Evolutionary conservation across 2,888 invertebrate species (phyloP).

Genomic region (Neoaliturus tenellus): DNA sequence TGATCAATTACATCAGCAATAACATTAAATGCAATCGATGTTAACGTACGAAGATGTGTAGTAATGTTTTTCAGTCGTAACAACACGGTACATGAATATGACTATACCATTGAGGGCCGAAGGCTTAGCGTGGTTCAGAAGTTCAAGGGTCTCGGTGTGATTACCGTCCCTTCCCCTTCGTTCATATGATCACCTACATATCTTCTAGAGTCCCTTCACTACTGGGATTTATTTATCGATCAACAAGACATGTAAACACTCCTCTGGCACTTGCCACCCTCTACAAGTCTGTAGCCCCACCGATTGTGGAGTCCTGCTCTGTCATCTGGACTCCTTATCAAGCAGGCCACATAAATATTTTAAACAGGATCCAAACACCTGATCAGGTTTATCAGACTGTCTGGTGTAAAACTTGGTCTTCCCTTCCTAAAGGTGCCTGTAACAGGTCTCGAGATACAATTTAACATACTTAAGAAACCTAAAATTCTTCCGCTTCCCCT

Average conservation of each 20-base stretch:
- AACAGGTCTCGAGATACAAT: neutral
- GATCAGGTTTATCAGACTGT: neutral
- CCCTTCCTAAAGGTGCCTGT: neutral
- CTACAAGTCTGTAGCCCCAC: neutral
- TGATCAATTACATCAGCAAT: neutral
- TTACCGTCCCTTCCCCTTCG: neutral
- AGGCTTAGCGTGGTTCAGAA: neutral
- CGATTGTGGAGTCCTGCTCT: neutral
- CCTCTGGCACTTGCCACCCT: neutral
- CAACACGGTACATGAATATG: neutral
- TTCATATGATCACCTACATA: neutral
- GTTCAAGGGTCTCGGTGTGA: neutral
- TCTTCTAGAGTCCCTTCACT: neutral
- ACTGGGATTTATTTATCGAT: too few relatives aligned
- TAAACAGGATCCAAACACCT: neutral
- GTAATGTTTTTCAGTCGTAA: neutral
- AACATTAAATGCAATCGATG: neutral
- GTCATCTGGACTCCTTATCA: constrained; percentile 18
- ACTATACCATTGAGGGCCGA: neutral
- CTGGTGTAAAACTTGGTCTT: neutral
- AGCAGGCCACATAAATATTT: neutral
- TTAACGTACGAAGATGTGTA: neutral
- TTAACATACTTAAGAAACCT: too few relatives aligned
- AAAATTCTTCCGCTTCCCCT: too few relatives aligned
- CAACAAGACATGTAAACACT: neutral